These are phyloP conservation scores for Ostrea edulis DNA, from an alignment of 1,140 invertebrate species.

Conservation along the genomic window DNA sequence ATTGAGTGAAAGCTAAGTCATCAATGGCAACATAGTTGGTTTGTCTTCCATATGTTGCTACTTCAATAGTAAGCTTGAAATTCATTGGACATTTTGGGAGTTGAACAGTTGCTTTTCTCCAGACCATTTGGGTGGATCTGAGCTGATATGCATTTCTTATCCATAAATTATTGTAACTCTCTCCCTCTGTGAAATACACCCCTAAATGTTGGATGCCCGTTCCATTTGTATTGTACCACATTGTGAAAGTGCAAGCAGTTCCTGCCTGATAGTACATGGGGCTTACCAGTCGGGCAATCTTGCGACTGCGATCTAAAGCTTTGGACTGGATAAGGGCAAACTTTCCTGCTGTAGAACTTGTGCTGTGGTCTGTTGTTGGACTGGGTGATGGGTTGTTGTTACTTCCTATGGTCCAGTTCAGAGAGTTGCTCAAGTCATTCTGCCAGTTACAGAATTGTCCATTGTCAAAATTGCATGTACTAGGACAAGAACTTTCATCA, in stretches of 20 bases:
- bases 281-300: constrained; percentile 63
- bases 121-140: constrained; percentile 52
- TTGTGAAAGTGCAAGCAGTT: constrained; percentile 67
- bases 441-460: constrained; percentile 68
- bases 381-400: constrained; percentile 59
- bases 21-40: constrained; percentile 69
- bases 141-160: constrained; percentile 38
- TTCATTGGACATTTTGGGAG: constrained; percentile 70
- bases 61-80: constrained; percentile 73
- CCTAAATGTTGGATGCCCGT: constrained; percentile 57
- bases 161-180: constrained; percentile 64
- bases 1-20: constrained; percentile 67
- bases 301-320: neutral
- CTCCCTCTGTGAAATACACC: constrained; percentile 63
- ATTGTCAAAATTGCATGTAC: constrained; percentile 66
- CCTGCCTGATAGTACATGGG: constrained; percentile 69
- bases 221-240: constrained; percentile 72
- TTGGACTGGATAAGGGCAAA: constrained; percentile 58
- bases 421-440: constrained; percentile 59
- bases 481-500: constrained; percentile 69
- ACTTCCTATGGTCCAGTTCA: constrained; percentile 64
- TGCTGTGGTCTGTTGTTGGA: constrained; percentile 69
- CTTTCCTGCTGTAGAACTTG: constrained; percentile 61
- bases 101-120: constrained; percentile 61
- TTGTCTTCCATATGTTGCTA: constrained; percentile 47